These are phyloP conservation scores for Drosophila trichaetosa DNA, from an alignment of 2,888 invertebrate species.

Conservation along the genomic window DNA sequence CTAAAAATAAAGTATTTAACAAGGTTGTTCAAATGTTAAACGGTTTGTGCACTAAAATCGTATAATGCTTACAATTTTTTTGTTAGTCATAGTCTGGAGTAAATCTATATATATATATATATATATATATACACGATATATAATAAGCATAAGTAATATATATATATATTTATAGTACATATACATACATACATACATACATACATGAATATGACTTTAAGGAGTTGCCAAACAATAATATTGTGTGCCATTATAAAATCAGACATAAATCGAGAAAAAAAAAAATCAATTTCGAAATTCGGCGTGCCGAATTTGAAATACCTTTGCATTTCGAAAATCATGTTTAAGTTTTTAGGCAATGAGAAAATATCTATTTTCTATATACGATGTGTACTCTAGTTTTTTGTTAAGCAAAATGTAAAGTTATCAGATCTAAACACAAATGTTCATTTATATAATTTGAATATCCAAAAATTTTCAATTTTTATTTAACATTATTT, in stretches of 20 bases:
- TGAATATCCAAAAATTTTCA: background rate
- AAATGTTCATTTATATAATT: background rate
- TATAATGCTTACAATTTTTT: conserved; percentile 37
- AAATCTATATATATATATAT: conserved; percentile 5
- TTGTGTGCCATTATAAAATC: conserved; percentile 85
- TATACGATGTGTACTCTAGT: background rate
- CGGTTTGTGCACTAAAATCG: conserved; percentile 42
- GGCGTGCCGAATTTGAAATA: conserved; percentile 34
- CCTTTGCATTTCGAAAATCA: conserved; percentile 9
- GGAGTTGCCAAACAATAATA: conserved; percentile 83
- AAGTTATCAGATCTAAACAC: background rate
- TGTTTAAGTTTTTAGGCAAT: background rate
- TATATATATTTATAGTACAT: conserved; percentile 7
- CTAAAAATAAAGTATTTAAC: conserved; percentile 44
- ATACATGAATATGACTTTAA: conserved; percentile 37
- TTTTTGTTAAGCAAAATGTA: background rate
- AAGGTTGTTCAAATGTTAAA: conserved; percentile 60
- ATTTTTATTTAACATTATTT: background rate
- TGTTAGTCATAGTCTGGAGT: conserved; percentile 23
- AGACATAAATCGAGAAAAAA: conserved; percentile 48
- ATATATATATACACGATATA: conserved; percentile 2
- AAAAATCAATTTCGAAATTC: conserved; percentile 18
- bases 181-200: conserved; percentile 14
- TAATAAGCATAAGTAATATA: conserved; percentile 9
- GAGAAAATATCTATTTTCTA: background rate